A percentile compares a stretch with the other conserved stretches of the same genome.
Evolutionary conservation across 2,888 invertebrate species (phyloP).

Genomic region (Eueremaeus valkanovi): DNA sequence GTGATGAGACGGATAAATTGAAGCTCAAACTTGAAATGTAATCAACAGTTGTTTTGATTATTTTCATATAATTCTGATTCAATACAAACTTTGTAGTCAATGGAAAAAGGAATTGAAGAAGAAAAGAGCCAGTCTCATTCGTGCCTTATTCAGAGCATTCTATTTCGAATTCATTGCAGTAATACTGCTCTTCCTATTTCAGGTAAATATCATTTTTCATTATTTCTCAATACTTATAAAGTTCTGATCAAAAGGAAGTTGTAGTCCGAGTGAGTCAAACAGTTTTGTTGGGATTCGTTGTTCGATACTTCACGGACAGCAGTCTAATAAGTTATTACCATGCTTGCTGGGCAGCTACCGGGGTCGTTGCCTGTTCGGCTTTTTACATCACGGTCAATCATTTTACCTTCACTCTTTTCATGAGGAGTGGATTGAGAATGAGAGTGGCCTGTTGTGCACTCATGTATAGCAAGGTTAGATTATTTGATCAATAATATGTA

Average conservation of each 20-base stretch:
- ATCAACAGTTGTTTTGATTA: too few relatives aligned
- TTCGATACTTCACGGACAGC: conserved; percentile 52
- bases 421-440: conserved; percentile 75
- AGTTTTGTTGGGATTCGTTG: conserved; percentile 53
- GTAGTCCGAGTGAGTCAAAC: conserved; percentile 53
- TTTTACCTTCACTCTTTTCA: conserved; percentile 77
- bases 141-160: not conserved
- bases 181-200: conserved; percentile 3
- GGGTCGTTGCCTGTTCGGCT: conserved; percentile 68
- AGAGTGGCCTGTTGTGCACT: conserved; percentile 75
- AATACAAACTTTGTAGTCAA: not conserved
- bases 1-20: conserved; percentile 23
- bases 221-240: not conserved
- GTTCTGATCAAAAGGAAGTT: conserved; percentile 45
- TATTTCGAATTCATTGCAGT: not conserved
- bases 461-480: conserved; percentile 73
- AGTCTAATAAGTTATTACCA: conserved; percentile 46
- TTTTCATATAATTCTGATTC: too few relatives aligned
- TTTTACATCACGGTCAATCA: conserved; percentile 77
- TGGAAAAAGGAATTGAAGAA: conserved; percentile 17
- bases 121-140: not conserved
- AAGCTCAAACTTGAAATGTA: conserved; percentile 14
- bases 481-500: too few relatives aligned
- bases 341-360: conserved; percentile 73
- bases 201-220: not conserved